Evolutionary conservation across 2,797 vertebrate species (phyloP).

Genomic region (Peromyscus eremicus): DNA sequence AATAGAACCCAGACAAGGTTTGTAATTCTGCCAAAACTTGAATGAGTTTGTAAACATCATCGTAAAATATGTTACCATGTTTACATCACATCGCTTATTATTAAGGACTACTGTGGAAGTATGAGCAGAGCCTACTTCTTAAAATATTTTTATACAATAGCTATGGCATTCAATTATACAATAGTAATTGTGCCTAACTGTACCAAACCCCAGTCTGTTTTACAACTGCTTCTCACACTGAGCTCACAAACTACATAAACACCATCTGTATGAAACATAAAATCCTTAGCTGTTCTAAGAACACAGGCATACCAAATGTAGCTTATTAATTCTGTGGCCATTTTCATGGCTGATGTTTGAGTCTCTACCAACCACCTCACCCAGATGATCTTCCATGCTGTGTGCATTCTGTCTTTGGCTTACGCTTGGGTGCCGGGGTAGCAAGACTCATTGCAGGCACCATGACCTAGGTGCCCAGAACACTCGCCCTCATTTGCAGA

Average conservation of each 20-base stretch:
- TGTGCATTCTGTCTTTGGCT: conserved; percentile 17
- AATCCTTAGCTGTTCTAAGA: conserved; percentile 77
- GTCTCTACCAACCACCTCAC: conserved; percentile 7
- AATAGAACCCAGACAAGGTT: conserved; percentile 57
- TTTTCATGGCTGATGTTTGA: conserved; percentile 24
- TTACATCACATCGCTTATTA: conserved; percentile 79
- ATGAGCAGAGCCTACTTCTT: conserved; percentile 77
- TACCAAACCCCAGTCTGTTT: conserved; percentile 84
- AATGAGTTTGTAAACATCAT: conserved; percentile 72
- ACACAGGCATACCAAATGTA: conserved; percentile 65
- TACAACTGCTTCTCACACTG: conserved; percentile 80
- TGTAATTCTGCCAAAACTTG: conserved; percentile 73
- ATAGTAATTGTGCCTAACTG: conserved; percentile 85
- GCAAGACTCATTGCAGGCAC: background rate
- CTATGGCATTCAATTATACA: conserved; percentile 83
- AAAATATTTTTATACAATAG: conserved; percentile 85
- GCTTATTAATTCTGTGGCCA: conserved; percentile 61
- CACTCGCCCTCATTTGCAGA: background rate
- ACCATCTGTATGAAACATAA: conserved; percentile 86
- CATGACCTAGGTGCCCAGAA: fast-evolving
- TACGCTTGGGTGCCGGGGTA: background rate
- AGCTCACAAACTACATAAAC: conserved; percentile 84
- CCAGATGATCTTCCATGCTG: conserved; percentile 34
- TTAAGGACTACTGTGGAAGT: conserved; percentile 81
- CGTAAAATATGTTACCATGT: conserved; percentile 75